Percentiles rank a stretch among this genome's conserved stretches.
Evolutionary conservation across 2,797 vertebrate species (phyloP).

Genomic region (Acanthiza pusilla): DNA sequence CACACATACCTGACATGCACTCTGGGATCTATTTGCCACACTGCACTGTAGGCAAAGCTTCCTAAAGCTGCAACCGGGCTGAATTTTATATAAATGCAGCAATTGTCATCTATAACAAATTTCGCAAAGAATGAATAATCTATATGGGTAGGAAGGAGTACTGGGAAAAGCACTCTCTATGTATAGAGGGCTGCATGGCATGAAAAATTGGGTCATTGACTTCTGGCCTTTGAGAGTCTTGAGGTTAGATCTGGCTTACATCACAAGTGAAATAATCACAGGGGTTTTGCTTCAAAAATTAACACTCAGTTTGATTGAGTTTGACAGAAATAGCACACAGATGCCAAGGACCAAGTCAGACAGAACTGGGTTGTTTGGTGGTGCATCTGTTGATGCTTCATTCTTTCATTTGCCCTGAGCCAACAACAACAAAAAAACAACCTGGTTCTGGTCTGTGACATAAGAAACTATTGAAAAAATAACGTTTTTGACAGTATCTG

Average conservation of each 20-base stretch:
- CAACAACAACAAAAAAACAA: background rate
- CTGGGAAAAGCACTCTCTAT: constrained; percentile 9
- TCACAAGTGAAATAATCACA: constrained; percentile 80
- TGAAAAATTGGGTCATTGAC: constrained; percentile 81
- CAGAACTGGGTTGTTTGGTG: constrained; percentile 74
- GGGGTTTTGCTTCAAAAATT: constrained; percentile 81
- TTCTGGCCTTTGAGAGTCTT: constrained; percentile 75
- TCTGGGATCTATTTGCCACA: background rate
- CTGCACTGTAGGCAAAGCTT: background rate
- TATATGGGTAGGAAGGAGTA: background rate
- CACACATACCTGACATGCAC: background rate
- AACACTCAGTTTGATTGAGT: constrained; percentile 78
- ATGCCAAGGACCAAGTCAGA: constrained; percentile 78
- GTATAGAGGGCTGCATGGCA: constrained; percentile 57
- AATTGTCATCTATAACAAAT: background rate
- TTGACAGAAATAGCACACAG: constrained; percentile 81
- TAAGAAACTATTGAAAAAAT: background rate
- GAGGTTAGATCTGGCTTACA: constrained; percentile 81
- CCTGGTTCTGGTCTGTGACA: background rate
- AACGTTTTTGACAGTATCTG: background rate
- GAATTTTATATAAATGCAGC: background rate
- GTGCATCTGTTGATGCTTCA: constrained; percentile 72
- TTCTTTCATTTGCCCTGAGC: constrained; percentile 57
- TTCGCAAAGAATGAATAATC: background rate
- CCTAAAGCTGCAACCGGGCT: background rate